Conservation (phyloP, 2,113 vertebrate species). For the Eublepharis macularius region DNA sequence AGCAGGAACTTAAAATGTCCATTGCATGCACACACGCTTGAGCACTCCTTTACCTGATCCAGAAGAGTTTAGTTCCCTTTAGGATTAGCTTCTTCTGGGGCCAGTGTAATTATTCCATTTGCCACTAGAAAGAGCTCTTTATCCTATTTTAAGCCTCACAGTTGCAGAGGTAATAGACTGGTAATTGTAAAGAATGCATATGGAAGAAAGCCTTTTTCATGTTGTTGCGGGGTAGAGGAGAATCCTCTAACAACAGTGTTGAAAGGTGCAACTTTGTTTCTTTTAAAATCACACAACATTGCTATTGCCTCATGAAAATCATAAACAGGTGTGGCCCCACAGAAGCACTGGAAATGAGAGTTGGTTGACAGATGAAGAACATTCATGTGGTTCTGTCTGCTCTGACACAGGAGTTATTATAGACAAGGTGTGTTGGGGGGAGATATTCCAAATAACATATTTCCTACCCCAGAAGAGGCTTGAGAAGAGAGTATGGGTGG, state of each 20-base stretch:
- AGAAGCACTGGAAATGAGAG: background rate
- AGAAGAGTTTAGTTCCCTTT: constrained; percentile 25
- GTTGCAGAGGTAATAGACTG: background rate
- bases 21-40: background rate
- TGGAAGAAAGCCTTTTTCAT: background rate
- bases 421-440: background rate
- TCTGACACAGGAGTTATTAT: background rate
- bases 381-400: background rate
- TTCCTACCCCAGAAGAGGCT: background rate
- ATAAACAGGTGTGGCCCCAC: constrained; percentile 8
- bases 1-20: constrained; percentile 27
- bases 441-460: too few relatives aligned
- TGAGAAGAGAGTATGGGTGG: background rate
- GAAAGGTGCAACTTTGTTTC: background rate
- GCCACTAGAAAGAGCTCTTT: constrained; percentile 78
- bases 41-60: constrained; percentile 46
- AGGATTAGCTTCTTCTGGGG: constrained; percentile 10
- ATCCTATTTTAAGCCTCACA: constrained; percentile 44
- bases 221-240: background rate
- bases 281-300: constrained; percentile 24
- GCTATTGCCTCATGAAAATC: background rate
- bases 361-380: constrained; percentile 21
- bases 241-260: background rate
- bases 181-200: constrained; percentile 30
- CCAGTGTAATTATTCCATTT: constrained; percentile 61